Base-by-base conservation (phyloP, 2,797 vertebrate genomes). In the Smutsia temminckii region DNA sequence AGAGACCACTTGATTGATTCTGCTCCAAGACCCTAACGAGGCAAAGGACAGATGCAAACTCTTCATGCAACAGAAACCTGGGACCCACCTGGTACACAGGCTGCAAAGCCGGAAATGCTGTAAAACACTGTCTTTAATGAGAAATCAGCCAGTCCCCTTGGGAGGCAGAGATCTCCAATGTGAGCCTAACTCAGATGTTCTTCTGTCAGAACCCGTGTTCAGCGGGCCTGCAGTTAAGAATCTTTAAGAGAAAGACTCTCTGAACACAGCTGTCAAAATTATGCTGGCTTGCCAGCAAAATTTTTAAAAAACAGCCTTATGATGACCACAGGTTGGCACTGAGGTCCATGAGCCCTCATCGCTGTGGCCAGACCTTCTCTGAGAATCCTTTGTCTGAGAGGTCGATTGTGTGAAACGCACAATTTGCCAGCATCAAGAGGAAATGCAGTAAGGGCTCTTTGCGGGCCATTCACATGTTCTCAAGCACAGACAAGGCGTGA, bases 221-320 rank as follows among this genome's bases (percentile, higher is more conserved):
- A 0, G 0, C 4, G 20, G 46, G 14, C 46, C 53, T 16, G 1
- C 21, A n/a, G 32, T 8, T 0, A 79, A 40, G 42, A 63, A 12
- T 51, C 40, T 40, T 77, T 29, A n/a, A 13, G 6, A 71, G 25
- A 61, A 71, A 10, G 37, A 49, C 34, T 40, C 12, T 81, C 55
- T n/a, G 89, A 61, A 92, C 53, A 51, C n/a, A 13, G 63, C 75
- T 77, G 68, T 85, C 46, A 61, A 59, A 40, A 13, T 16, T 8
- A 14, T 1, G 1, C 84, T 25, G n/a, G n/a, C 59, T 32, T 25
- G 6, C 40, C 32, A 71, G 61, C 71, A 77, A 88, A 80, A 55
- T 78, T 61, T 46, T n/a, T 53, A 46, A 51, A 86, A 74, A 34
- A 21, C 51, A 29, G 4, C 17, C 12, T 34, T 12, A 7, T 75